Evolutionary conservation across 2,888 invertebrate species (phyloP).

Genomic region (Thyatira batis): DNA sequence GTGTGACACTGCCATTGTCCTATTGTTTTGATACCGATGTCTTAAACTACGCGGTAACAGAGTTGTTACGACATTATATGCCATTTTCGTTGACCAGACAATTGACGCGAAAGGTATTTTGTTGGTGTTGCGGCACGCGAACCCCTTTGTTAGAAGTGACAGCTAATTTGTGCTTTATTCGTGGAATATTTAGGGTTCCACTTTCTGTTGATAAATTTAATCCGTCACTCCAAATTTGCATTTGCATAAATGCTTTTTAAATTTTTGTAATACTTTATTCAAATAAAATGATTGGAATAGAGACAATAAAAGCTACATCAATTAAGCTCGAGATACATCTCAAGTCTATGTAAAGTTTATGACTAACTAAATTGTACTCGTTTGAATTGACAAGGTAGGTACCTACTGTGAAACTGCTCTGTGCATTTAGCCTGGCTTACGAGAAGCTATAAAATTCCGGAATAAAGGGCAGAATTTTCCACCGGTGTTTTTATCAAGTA

Average conservation of each 20-base stretch:
- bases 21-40: slow-evolving; percentile 1
- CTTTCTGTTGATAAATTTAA: too few species aligned
- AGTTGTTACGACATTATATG: neutral
- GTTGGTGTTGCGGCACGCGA: slow-evolving; percentile 17
- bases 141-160: slow-evolving; percentile 49
- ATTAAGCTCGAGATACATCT: neutral
- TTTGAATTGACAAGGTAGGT: neutral
- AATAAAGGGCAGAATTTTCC: slow-evolving; percentile 47
- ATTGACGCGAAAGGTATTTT: neutral
- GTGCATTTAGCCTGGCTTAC: slow-evolving; percentile 10
- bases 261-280: too few species aligned
- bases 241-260: too few species aligned
- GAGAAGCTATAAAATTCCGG: slow-evolving; percentile 39
- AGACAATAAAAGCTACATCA: too few species aligned
- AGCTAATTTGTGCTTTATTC: slow-evolving; percentile 47
- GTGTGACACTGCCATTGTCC: slow-evolving; percentile 2
- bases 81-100: neutral
- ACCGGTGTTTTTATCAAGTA: slow-evolving; percentile 61
- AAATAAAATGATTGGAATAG: neutral
- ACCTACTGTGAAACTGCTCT: neutral
- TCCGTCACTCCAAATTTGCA: too few species aligned
- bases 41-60: neutral
- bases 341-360: neutral
- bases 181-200: slow-evolving; percentile 25
- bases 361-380: neutral